Evolutionary conservation across 2,888 invertebrate genomes (phyloP).

Genomic region (Eledone cirrhosa): DNA sequence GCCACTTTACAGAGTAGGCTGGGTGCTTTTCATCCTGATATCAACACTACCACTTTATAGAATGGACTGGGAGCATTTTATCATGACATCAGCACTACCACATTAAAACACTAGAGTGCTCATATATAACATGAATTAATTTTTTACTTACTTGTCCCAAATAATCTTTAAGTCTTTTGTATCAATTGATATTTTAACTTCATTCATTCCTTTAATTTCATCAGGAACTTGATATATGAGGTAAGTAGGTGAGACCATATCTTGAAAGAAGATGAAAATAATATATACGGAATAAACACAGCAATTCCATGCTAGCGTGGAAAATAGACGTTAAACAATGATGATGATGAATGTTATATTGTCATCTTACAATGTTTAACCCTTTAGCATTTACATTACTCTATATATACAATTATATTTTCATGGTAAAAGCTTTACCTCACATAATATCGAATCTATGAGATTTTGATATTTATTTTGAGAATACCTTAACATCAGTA

Average conservation of each 20-base stretch:
- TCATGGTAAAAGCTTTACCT: too few relatives aligned
- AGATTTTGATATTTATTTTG: too few relatives aligned
- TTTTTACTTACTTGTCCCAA: slow-evolving; percentile 49
- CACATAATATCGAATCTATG: too few relatives aligned
- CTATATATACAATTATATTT: too few relatives aligned
- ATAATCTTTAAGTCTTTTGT: slow-evolving; percentile 49
- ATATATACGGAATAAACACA: neutral
- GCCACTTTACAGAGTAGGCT: too few relatives aligned
- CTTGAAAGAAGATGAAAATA: slow-evolving; percentile 30
- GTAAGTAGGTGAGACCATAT: slow-evolving; percentile 45
- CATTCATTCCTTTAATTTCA: slow-evolving; percentile 50
- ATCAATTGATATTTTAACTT: slow-evolving; percentile 51
- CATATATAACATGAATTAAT: neutral
- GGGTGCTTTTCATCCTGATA: too few relatives aligned
- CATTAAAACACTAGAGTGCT: too few relatives aligned
- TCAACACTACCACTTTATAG: too few relatives aligned
- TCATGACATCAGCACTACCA: too few relatives aligned
- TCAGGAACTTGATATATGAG: slow-evolving; percentile 48
- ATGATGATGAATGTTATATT: neutral
- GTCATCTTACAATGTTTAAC: neutral
- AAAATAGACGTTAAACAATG: neutral
- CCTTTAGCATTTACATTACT: too few relatives aligned
- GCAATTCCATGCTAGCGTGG: neutral
- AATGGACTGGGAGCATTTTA: too few relatives aligned
- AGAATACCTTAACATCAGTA: too few relatives aligned